Conservation (phyloP, 2,113 vertebrate genomes). For the Bagarius yarrelli region DNA sequence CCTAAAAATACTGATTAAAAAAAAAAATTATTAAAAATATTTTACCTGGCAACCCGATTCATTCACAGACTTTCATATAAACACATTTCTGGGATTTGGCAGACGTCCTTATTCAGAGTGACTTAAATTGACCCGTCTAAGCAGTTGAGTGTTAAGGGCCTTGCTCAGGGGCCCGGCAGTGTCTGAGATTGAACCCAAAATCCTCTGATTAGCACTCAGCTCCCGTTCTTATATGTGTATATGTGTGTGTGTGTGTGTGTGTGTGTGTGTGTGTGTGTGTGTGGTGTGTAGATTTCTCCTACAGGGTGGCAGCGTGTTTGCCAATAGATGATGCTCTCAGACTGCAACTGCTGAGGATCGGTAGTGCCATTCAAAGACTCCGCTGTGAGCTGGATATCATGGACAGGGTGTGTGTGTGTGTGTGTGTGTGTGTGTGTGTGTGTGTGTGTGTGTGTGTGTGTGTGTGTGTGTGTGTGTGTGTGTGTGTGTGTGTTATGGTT, state of each 20-base stretch:
- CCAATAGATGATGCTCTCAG: constrained; percentile 91
- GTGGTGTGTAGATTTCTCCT: constrained; percentile 87
- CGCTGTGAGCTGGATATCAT: constrained; percentile 97
- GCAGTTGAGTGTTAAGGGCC: too few relatives aligned
- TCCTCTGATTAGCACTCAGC: too few relatives aligned
- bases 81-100: too few relatives aligned
- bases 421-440: neutral
- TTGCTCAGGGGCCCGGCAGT: too few relatives aligned
- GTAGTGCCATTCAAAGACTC: constrained; percentile 92
- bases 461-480: neutral
- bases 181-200: too few relatives aligned
- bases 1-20: too few relatives aligned
- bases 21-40: too few relatives aligned
- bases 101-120: too few relatives aligned
- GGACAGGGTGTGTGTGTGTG: constrained; percentile 81
- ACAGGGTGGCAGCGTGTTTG: constrained; percentile 94
- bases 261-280: constrained; percentile 4
- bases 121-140: too few relatives aligned
- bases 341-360: constrained; percentile 91
- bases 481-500: neutral
- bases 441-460: neutral
- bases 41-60: neutral
- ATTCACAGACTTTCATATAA: neutral
- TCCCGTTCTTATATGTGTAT: constrained; percentile 3
- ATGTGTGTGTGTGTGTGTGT: neutral